Conservation (phyloP, 2,888 invertebrate genomes). For the Heliconius erato region DNA sequence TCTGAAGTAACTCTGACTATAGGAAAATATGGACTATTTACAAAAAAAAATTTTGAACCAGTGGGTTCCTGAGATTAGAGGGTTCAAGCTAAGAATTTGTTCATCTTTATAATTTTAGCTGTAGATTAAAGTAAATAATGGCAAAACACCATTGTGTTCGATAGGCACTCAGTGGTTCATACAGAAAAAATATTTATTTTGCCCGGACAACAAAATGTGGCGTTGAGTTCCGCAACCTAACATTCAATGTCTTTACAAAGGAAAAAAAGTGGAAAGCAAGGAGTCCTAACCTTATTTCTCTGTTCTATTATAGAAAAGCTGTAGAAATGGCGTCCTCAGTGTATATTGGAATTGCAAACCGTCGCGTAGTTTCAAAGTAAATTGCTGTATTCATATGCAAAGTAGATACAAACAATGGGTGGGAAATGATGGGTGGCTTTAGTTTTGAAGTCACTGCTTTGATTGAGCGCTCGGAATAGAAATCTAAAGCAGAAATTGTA, state of each 20-base stretch:
- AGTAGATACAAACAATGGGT: slow-evolving; percentile 16
- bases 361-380: slow-evolving; percentile 20
- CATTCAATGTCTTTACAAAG: background rate
- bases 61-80: background rate
- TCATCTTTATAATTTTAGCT: background rate
- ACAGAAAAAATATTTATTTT: no score
- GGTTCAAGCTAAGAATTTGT: background rate
- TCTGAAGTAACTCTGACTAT: background rate
- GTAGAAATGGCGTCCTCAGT: slow-evolving; percentile 22
- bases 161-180: no score
- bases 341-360: slow-evolving; percentile 24
- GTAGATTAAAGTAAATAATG: no score
- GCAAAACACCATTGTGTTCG: no score
- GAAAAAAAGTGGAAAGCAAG: background rate
- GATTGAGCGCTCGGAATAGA: slow-evolving; percentile 6
- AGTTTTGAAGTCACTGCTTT: background rate
- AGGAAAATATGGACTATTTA: no score
- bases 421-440: slow-evolving; percentile 1
- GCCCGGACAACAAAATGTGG: background rate
- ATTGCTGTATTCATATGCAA: slow-evolving; percentile 47
- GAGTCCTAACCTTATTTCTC: background rate
- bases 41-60: no score
- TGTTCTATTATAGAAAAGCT: background rate
- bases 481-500: background rate
- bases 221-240: background rate